Conservation (phyloP, 2,797 vertebrate genomes). For the Xenopus petersii region DNA sequence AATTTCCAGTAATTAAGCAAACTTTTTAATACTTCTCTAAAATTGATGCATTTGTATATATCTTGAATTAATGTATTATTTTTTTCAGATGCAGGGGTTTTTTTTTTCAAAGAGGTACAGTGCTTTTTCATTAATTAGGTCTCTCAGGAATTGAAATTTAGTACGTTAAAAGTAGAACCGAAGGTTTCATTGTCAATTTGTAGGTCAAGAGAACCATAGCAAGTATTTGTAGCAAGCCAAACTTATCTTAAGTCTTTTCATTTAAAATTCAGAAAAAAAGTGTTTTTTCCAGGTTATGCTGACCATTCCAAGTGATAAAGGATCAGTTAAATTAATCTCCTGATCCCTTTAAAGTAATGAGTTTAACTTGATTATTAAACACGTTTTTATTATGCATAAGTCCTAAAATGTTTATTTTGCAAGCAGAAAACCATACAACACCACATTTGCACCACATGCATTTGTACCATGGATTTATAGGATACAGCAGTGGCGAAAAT, state of each 20-base stretch:
- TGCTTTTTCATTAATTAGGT: constrained; percentile 35
- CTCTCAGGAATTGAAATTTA: constrained; percentile 40
- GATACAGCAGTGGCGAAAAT: too few relatives aligned
- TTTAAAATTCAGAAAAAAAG: constrained; percentile 30
- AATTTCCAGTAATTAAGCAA: too few relatives aligned
- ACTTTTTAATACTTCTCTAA: too few relatives aligned
- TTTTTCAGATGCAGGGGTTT: constrained; percentile 11
- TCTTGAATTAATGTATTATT: too few relatives aligned
- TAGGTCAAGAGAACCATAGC: constrained; percentile 42
- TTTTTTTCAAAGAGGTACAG: constrained; percentile 16
- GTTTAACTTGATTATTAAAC: neutral
- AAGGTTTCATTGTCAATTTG: constrained; percentile 35
- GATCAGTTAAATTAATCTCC: constrained; percentile 45
- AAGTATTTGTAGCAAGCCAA: constrained; percentile 42
- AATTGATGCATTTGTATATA: too few relatives aligned
- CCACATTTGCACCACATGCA: too few relatives aligned
- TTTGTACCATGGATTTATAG: too few relatives aligned
- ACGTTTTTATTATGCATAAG: too few relatives aligned
- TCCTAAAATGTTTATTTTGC: too few relatives aligned
- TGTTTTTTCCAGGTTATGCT: constrained; percentile 37
- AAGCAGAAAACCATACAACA: too few relatives aligned
- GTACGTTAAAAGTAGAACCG: constrained; percentile 38
- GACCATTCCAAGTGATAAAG: constrained; percentile 45
- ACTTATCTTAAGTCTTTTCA: constrained; percentile 47
- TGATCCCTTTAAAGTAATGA: constrained; percentile 18